phyloP scores from a whole-genome alignment of 2,797 vertebrate species.

The Acanthornis magna region DNA sequence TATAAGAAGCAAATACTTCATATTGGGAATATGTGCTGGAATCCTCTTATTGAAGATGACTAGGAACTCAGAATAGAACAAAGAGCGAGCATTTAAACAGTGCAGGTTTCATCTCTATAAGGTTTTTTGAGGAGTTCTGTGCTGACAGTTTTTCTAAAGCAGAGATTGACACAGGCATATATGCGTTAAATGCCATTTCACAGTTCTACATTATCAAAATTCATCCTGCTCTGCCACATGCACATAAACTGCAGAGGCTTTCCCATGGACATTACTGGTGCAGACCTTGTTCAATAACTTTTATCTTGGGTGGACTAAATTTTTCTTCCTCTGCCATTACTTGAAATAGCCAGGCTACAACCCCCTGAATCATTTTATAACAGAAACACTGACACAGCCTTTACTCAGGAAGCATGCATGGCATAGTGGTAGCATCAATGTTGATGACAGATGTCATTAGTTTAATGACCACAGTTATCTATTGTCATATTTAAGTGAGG shows the following conservation, averaged over 20 bases:
- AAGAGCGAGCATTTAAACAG: neutral
- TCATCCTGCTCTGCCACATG: neutral
- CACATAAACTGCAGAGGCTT: neutral
- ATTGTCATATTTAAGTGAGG: conserved; percentile 40
- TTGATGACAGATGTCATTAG: conserved; percentile 58
- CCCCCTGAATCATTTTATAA: neutral
- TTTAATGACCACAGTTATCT: conserved; percentile 55
- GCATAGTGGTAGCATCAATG: neutral
- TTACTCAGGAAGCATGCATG: neutral
- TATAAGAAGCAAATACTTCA: neutral
- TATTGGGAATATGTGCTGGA: neutral
- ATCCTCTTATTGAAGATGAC: neutral
- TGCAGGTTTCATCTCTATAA: neutral
- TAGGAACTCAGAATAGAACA: neutral
- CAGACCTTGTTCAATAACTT: neutral
- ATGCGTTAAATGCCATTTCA: neutral
- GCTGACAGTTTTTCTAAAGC: neutral
- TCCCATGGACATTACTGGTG: neutral
- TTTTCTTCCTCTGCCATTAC: neutral
- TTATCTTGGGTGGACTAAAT: neutral
- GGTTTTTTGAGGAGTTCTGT: neutral
- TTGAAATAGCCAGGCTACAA: neutral
- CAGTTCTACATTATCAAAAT: neutral
- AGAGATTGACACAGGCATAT: neutral
- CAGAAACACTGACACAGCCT: neutral